These are phyloP conservation scores for Spodoptera picta DNA, from an alignment of 2,888 invertebrate species.

Conservation along the genomic window DNA sequence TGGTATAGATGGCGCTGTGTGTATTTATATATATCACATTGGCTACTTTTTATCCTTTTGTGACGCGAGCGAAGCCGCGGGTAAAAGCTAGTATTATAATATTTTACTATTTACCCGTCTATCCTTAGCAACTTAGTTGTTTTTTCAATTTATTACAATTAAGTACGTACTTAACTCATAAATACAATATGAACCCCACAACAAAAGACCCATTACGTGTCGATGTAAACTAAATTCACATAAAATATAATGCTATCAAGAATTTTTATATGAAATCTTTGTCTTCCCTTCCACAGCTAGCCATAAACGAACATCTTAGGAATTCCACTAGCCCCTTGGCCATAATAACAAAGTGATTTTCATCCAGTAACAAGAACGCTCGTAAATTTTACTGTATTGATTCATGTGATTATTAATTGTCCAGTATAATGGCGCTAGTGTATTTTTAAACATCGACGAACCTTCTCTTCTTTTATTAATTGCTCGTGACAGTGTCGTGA, in stretches of 20 bases:
- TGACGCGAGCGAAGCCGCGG: too few species aligned
- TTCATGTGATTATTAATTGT: slow-evolving; percentile 64
- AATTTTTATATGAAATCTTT: slow-evolving; percentile 56
- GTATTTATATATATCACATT: too few species aligned
- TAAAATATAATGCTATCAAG: slow-evolving; percentile 36
- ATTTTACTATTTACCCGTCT: too few species aligned
- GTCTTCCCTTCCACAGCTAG: slow-evolving; percentile 18
- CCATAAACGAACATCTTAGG: slow-evolving; percentile 31
- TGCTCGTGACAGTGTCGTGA: slow-evolving; percentile 36
- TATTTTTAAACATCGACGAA: slow-evolving; percentile 29
- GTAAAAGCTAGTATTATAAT: too few species aligned
- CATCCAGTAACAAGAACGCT: slow-evolving; percentile 60
- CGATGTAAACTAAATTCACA: background rate
- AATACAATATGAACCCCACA: too few species aligned
- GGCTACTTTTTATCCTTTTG: too few species aligned
- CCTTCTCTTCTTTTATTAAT: slow-evolving; percentile 9
- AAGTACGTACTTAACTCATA: too few species aligned
- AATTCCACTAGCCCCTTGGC: slow-evolving; percentile 43
- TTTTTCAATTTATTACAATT: too few species aligned
- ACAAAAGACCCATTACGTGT: too few species aligned
- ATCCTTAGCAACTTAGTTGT: too few species aligned
- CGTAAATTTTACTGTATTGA: slow-evolving; percentile 63
- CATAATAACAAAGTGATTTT: slow-evolving; percentile 55
- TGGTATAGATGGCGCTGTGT: too few species aligned
- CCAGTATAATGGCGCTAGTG: slow-evolving; percentile 27